Evolutionary conservation across 2,113 vertebrate genomes (phyloP).

Genomic region (Astatotilapia flaviijosephi): DNA sequence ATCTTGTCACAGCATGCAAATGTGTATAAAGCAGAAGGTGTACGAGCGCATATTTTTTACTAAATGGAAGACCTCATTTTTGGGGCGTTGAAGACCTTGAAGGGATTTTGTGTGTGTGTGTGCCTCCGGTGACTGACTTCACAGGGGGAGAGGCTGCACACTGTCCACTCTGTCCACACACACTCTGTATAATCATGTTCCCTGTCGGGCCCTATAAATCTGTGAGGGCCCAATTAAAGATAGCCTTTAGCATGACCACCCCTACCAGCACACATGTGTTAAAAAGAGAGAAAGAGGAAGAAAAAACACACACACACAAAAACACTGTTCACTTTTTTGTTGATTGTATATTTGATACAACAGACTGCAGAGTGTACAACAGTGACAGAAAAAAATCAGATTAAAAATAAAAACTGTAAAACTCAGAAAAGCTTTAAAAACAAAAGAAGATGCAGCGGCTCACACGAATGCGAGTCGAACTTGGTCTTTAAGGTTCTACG

Average conservation of each 20-base stretch:
- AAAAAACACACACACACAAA: background rate
- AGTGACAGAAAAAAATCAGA: background rate
- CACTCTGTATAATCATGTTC: constrained; percentile 59
- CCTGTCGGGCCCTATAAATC: constrained; percentile 71
- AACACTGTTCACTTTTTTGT: background rate
- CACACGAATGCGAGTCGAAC: background rate
- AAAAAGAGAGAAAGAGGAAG: background rate
- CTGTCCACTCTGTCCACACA: constrained; percentile 58
- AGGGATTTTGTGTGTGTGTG: constrained; percentile 20
- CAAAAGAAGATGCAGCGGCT: background rate
- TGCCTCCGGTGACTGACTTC: constrained; percentile 56
- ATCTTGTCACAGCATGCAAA: constrained; percentile 37
- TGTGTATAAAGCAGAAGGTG: constrained; percentile 52
- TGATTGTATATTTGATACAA: constrained; percentile 34
- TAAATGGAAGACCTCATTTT: constrained; percentile 60
- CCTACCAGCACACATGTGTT: constrained; percentile 24
- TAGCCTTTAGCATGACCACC: constrained; percentile 57
- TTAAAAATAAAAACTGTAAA: constrained; percentile 16
- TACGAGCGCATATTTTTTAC: constrained; percentile 44
- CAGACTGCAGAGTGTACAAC: constrained; percentile 4
- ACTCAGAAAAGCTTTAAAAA: background rate
- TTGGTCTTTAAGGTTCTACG: background rate
- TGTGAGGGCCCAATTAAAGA: constrained; percentile 68
- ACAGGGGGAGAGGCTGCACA: constrained; percentile 51
- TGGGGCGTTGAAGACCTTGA: constrained; percentile 34